Conservation (phyloP, 2,797 vertebrate genomes). For the Pangasius larnaudii region DNA sequence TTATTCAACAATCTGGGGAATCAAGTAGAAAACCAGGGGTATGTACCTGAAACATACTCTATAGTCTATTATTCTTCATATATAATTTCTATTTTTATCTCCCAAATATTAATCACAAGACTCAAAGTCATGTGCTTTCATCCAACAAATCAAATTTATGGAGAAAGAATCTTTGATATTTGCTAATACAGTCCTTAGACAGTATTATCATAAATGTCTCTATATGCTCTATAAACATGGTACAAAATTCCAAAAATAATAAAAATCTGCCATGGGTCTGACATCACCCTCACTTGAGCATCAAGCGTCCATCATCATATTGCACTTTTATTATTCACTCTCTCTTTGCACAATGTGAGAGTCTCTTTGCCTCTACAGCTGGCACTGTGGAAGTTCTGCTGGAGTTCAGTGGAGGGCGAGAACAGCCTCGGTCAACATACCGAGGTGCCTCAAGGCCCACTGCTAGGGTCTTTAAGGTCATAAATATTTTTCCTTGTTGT, state of each 20-base stretch:
- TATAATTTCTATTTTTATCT: slow-evolving; percentile 73
- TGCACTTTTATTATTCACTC: slow-evolving; percentile 69
- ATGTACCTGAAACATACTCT: slow-evolving; percentile 78
- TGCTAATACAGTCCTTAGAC: slow-evolving; percentile 76
- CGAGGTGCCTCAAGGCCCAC: slow-evolving; percentile 74
- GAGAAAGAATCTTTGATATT: slow-evolving; percentile 81
- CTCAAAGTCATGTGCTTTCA: slow-evolving; percentile 81
- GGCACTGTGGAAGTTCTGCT: slow-evolving; percentile 67
- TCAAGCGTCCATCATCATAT: slow-evolving; percentile 80
- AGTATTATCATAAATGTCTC: slow-evolving; percentile 75
- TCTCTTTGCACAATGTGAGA: slow-evolving; percentile 75
- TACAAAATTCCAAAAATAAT: slow-evolving; percentile 70
- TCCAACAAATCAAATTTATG: slow-evolving; percentile 58
- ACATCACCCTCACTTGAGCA: slow-evolving; percentile 77
- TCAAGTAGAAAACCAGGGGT: slow-evolving; percentile 65
- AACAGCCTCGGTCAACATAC: slow-evolving; percentile 57
- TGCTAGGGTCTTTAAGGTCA: slow-evolving; percentile 60
- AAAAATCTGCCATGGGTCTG: slow-evolving; percentile 68
- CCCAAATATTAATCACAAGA: slow-evolving; percentile 83
- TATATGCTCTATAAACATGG: slow-evolving; percentile 76
- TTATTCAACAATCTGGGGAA: slow-evolving; percentile 64
- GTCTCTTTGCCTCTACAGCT: slow-evolving; percentile 69
- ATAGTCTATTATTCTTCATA: slow-evolving; percentile 82
- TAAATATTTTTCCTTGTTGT: slow-evolving; percentile 47
- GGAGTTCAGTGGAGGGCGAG: slow-evolving; percentile 65